Conservation (phyloP, 2,113 vertebrate species). For the Lontra canadensis region DNA sequence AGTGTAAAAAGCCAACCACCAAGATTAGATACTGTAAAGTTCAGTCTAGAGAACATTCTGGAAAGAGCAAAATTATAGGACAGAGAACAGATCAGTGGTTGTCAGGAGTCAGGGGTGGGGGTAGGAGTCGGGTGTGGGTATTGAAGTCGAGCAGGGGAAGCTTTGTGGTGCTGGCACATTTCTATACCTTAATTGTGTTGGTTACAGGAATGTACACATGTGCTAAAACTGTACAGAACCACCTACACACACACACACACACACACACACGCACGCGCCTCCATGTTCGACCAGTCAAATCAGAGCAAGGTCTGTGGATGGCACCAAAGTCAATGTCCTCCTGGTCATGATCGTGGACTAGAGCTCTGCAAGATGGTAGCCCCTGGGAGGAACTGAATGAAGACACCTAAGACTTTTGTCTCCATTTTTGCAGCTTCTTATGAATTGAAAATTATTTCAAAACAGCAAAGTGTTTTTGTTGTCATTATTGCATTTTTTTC, state of each 20-base stretch:
- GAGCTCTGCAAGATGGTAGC: neutral
- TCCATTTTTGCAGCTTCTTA: neutral
- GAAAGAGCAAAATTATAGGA: neutral
- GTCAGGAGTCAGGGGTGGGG: too few species aligned
- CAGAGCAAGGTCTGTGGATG: neutral
- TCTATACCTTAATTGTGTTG: neutral
- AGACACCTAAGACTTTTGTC: neutral
- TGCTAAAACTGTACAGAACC: neutral
- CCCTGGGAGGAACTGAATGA: neutral
- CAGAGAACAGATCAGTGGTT: neutral
- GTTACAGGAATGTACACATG: neutral
- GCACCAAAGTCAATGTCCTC: neutral
- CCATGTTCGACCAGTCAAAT: neutral
- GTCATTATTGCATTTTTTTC: neutral
- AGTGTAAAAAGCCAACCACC: neutral
- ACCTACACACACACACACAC: accelerated
- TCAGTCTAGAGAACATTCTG: neutral
- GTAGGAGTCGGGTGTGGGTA: neutral
- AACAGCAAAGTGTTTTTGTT: neutral
- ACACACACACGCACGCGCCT: accelerated
- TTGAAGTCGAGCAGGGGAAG: neutral
- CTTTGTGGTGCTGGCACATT: too few species aligned
- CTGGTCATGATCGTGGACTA: too few species aligned
- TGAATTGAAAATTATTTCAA: neutral
- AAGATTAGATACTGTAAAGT: neutral